Conservation (phyloP, 35 echinoderm and acorn worm species). For the Anneissia japonica region DNA sequence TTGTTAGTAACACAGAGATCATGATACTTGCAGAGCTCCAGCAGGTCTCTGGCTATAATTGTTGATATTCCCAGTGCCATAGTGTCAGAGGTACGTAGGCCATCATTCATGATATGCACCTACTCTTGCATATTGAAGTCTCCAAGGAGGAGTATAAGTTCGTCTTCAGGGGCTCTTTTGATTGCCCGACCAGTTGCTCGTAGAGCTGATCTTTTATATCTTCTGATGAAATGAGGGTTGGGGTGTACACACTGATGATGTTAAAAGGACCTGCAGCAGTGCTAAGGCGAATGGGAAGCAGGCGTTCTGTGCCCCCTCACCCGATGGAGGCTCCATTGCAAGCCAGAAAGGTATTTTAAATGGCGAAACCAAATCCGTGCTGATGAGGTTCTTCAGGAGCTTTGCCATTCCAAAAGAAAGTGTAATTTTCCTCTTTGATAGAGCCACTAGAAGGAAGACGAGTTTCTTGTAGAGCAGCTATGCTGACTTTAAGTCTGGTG, state of each 20-base stretch:
- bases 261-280: conserved; percentile 9
- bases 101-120: no score
- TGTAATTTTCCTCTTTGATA: neutral
- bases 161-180: neutral
- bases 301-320: no score
- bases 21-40: no score
- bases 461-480: conserved; percentile 32
- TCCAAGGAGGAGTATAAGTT: no score
- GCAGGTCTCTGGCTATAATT: no score
- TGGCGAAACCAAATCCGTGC: conserved; percentile 50
- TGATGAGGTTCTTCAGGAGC: conserved; percentile 12
- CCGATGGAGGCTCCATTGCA: no score
- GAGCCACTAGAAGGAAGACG: neutral
- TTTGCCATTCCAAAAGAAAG: conserved; percentile 10
- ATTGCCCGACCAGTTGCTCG: conserved; percentile 1
- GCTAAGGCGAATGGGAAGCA: neutral
- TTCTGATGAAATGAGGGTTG: neutral
- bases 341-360: no score
- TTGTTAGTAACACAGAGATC: no score
- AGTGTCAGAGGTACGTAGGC: no score
- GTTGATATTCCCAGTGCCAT: no score
- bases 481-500: conserved; percentile 20
- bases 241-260: conserved; percentile 11
- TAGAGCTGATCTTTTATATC: conserved; percentile 43
- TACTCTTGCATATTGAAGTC: no score